Evolutionary conservation across 2,888 invertebrate species (phyloP), one percentile per base, ranked within the genome.

Genomic region (Serrognathus titanus): DNA sequence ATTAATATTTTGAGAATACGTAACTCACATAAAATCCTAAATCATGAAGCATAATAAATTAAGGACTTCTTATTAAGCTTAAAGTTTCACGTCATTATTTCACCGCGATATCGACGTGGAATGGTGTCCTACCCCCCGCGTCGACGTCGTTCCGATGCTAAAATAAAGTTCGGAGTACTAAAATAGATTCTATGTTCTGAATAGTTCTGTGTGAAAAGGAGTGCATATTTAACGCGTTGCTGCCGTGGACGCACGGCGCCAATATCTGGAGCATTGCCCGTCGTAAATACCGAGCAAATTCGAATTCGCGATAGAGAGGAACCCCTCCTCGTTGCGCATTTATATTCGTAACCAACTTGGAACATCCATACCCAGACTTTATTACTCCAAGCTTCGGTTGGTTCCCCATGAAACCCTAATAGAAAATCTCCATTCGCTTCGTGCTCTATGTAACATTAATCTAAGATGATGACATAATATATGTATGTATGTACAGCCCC

Each of bases 211-310:
- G 5, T 3, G 45, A 45, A 24, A 45, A 45, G 16, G 45, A 45
- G 45, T 45, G 45, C 45, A 45, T 45, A 45, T 45, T 45, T 45
- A 20, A 45, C 45, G 45, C 24, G 45, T 45, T 11, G 24, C 45
- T 20, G 8, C 45, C 3, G 24, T 12, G 45, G 45, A 45, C 10
- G 45, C 24, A 45, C 12, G 24, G 10, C 12, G 45, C 8, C 45
- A 45, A 45, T 45, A 45, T 45, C 45, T 45, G 11, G 45, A 11
- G 16, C 45, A 24, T 45, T 45, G 45, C 45, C 45, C 12, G 45
- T 45, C 24, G 24, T 45, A 45, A 45, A 45, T 45, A 45, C 45
- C n/a, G 45, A 45, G 24, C 45, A 24, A 11, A 45, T 45, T 45
- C 45, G 45, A 45, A 45, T 45, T 5, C 12, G 45, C 12, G 12